Base-by-base conservation (phyloP, 2,113 vertebrate species). In the Xiphorhynchus elegans region DNA sequence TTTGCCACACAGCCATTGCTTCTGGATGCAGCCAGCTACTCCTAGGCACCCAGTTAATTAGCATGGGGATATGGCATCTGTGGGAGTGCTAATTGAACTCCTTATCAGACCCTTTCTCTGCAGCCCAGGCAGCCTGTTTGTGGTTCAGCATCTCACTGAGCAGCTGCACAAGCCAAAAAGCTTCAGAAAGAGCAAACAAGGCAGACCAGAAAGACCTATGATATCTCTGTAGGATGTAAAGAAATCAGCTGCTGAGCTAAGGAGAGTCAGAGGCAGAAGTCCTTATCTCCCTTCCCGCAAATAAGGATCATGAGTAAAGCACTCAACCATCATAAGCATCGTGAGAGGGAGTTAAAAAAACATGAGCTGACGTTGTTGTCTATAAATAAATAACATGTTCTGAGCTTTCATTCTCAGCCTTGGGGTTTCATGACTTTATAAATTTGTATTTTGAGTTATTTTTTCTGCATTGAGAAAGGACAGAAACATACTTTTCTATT, bases 221-320 rank as follows among this genome's bases (percentile, higher is more conserved):
- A 26, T 88, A 79, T 96, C 77, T 91, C 89, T 67, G 76, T n/a
- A 80, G 79, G 72, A 29, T 80, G 24, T 33, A 67, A 37, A 84
- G 86, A 52, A 70, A 80, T 69, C 56, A 33, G 63, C 63, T 0
- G 4, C 35, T 0, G 0, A 75, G 74, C 91, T 81, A 17, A 75
- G 86, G 56, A 86, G n/a, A 68, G 90, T 85, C 90, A 94, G 78
- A 7, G 2, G 1, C 55, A 78, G 67, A 69, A 89, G 87, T 67
- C 56, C 50, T 90, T 94, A 96, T 93, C 93, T 96, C 18, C 2
- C 47, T 95, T 93, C 94, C 89, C 13, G 5, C 80, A 92, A 95
- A 93, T 75, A 26, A 84, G 76, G 91, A 78, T 95, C 91, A 81
- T 78, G 80, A 93, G 73, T 70, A 81, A 94, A 91, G 84, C 78